A percentile compares a stretch with the other conserved stretches of the same genome.
phyloP scores from a whole-genome alignment of 2,888 invertebrate species.

The Drosophila peninsularis region DNA sequence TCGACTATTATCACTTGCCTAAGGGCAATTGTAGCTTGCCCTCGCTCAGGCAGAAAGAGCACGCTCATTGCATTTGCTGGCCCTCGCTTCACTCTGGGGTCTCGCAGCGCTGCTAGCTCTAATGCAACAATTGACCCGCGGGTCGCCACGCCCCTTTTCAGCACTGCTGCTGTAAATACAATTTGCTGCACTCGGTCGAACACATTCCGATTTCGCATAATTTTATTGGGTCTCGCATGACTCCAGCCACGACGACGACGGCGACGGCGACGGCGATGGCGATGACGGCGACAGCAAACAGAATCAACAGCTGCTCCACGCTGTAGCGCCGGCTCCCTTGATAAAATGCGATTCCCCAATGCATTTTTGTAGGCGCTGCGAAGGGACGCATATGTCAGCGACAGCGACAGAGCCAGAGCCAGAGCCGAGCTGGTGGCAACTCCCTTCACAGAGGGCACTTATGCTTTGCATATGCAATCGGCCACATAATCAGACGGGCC shows the following conservation, averaged over 20 bases:
- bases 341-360: slow-evolving; percentile 24
- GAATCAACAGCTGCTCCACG: slow-evolving; percentile 64
- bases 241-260: slow-evolving; percentile 20
- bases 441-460: slow-evolving; percentile 58
- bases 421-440: slow-evolving; percentile 14
- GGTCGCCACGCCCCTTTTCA: slow-evolving; percentile 33
- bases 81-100: background rate
- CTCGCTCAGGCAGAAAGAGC: background rate
- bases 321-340: background rate
- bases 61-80: slow-evolving; percentile 3
- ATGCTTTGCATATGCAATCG: slow-evolving; percentile 77
- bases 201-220: slow-evolving; percentile 75
- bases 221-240: slow-evolving; percentile 65
- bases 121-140: slow-evolving; percentile 68
- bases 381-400: slow-evolving; percentile 42
- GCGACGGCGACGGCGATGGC: slow-evolving; percentile 33
- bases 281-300: slow-evolving; percentile 46
- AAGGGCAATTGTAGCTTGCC: background rate
- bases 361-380: slow-evolving; percentile 55
- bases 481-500: slow-evolving; percentile 68
- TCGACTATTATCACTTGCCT: background rate
- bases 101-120: slow-evolving; percentile 13
- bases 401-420: slow-evolving; percentile 7
- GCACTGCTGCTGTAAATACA: slow-evolving; percentile 60
- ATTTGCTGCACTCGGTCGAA: slow-evolving; percentile 71